Evolutionary conservation across 2,797 vertebrate species (phyloP), one percentile per base, ranked within the genome.

Genomic region (Hyperoplus lanceolatus): DNA sequence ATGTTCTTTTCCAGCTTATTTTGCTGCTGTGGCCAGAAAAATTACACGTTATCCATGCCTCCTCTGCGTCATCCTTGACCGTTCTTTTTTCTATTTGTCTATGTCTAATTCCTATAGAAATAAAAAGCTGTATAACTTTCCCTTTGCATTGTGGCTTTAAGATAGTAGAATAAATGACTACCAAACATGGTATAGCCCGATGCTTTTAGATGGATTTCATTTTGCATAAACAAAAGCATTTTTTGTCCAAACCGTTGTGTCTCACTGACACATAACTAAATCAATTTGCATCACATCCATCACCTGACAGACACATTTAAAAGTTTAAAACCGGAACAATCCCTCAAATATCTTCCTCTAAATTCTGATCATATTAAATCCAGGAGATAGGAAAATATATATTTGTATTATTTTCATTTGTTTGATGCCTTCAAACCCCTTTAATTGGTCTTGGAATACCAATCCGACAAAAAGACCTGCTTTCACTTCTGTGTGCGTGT

Each of bases 291-390:
- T 56, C 62, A n/a, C 39, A 11, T 50, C 21, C 36, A 4, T 62
- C n/a, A 12, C 54, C 59, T 13, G 36, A 41, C 16, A 45, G 7
- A 29, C 16, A 45, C 11, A 70, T 69, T 36, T 15, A 2, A 9
- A 68, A 41, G 10, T 55, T 8, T 51, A 38, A 38, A 53, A n/a
- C 1, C 4, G 10, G 45, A 54, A 64, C 54, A 9, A 42, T 49
- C 54, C 42, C 58, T 58, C 21, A 14, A n/a, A 4, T 54, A 0
- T 13, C 13, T 64, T 10, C 63, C 12, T 3, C 5, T 42, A 3
- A 13, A 61, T 13, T 43, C 18, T 38, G 54, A 16, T 61, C 29
- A 71, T 45, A 67, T 70, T 68, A 46, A 41, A 21, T 42, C 21
- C 21, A 21, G 21, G 21, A 21, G 21, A 21, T 21, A 21, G 21